A percentile compares a stretch with the other conserved stretches of the same genome.
Conservation (phyloP, 2,888 invertebrate species). For the Eupithecia abbreviata region DNA sequence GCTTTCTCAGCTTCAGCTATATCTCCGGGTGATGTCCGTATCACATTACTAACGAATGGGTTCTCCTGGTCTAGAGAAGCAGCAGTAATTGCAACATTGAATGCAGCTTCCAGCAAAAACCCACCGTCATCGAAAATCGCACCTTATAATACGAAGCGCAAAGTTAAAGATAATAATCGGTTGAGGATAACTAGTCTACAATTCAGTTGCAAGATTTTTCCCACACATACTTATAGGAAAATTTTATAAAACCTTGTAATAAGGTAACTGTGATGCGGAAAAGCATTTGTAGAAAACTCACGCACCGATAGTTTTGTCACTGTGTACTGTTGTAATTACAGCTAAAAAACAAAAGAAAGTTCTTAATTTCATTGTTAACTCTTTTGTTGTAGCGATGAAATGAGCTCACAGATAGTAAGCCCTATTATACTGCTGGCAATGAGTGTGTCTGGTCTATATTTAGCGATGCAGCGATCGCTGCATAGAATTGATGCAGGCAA, state of each 20-base stretch:
- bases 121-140: constrained; percentile 85
- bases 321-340: constrained; percentile 23
- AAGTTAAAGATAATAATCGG: background rate
- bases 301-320: constrained; percentile 42
- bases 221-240: no score
- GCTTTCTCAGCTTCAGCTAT: constrained; percentile 81
- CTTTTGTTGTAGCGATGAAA: constrained; percentile 24
- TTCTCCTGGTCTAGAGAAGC: constrained; percentile 76
- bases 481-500: constrained; percentile 24
- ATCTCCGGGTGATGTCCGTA: constrained; percentile 79
- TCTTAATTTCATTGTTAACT: constrained; percentile 27
- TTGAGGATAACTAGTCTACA: no score
- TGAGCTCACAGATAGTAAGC: constrained; percentile 17
- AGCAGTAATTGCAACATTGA: constrained; percentile 80
- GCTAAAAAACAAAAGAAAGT: constrained; percentile 26
- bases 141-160: constrained; percentile 64
- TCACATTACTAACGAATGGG: constrained; percentile 63
- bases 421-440: constrained; percentile 48
- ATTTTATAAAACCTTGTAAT: background rate
- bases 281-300: constrained; percentile 11
- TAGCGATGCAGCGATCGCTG: constrained; percentile 43
- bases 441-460: constrained; percentile 49
- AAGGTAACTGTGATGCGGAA: background rate
- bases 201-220: no score
- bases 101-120: constrained; percentile 81